Evolutionary conservation across 2,797 vertebrate species (phyloP), one percentile per base, ranked within the genome.

Genomic region (Enteromius mattozi): DNA sequence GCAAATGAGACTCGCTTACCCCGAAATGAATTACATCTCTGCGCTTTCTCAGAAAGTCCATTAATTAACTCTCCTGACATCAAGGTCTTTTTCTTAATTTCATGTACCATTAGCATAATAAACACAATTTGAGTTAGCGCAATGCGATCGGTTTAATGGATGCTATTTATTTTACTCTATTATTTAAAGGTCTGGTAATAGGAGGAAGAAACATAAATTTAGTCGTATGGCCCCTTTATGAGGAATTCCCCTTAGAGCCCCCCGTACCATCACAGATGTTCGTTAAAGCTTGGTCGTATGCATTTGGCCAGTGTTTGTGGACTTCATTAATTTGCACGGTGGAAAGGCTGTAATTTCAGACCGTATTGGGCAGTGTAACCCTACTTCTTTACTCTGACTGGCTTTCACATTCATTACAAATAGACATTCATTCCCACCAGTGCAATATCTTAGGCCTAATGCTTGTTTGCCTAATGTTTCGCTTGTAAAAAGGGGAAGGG

Each of bases 21-120:
- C 96, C 95, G 96, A 97, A 97, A 99, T 98, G 97, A 98, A 98
- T 98, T 97, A 98, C 97, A 96, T 97, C 96, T 96, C 82, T 96
- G 94, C 95, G 96, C 96, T 96, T 96, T 97, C 92, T 97, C 96
- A 96, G 96, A 96, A 97, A 98, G 96, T 97, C 97, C 97, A 98
- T 99, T 99, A 98, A 99, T 99, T 98, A 98, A 97, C 97, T 97
- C 96, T 96, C 95, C 96, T 97, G 96, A 97, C 98, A 97, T 98
- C 96, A 97, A 97, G 97, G 97, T 97, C 97, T 98, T 98, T 98
- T 97, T 98, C 97, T 97, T 98, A 98, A 99, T 99, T 98, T 98
- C 97, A 98, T 98, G 97, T 98, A 96, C 96, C 97, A 99, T 99
- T 99, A 99, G 96, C 98, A 99, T 99, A 99, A 99, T 99, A 99